Evolutionary conservation across 2,888 invertebrate genomes (phyloP).

Genomic region (Cryptocheilus praepositus): DNA sequence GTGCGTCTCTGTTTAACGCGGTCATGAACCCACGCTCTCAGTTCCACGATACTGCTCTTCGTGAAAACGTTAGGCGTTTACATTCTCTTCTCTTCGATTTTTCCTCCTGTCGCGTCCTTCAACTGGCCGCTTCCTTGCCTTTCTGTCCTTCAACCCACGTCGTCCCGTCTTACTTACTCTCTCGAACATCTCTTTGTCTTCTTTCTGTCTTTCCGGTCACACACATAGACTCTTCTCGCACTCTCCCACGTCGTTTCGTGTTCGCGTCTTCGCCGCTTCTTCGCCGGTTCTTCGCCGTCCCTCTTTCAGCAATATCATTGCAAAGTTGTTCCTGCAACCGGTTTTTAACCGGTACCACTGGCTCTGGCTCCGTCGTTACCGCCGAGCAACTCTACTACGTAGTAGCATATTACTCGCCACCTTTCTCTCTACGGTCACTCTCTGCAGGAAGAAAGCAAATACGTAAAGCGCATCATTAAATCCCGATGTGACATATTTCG

Average conservation of each 20-base stretch:
- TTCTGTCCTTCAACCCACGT: not conserved
- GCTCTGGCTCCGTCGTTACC: slow-evolving; percentile 29
- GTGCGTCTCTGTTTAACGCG: slow-evolving; percentile 29
- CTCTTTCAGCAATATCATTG: slow-evolving; percentile 64
- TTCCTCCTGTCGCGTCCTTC: not conserved
- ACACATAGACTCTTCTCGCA: slow-evolving; percentile 3
- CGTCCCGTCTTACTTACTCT: not conserved
- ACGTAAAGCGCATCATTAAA: no score
- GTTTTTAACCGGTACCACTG: slow-evolving; percentile 56
- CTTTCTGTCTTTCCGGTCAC: not conserved
- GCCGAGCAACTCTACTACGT: not conserved
- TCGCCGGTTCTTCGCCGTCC: slow-evolving; percentile 20
- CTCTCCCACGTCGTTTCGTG: slow-evolving; percentile 9
- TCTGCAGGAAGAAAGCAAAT: no score
- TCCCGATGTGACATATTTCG: no score
- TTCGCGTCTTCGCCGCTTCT: slow-evolving; percentile 21
- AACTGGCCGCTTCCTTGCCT: not conserved
- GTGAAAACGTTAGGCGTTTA: slow-evolving; percentile 46
- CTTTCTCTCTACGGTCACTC: no score
- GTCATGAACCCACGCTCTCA: slow-evolving; percentile 26
- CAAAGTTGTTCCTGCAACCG: slow-evolving; percentile 63
- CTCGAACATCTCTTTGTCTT: not conserved
- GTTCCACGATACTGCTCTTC: slow-evolving; percentile 41
- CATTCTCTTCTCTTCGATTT: not conserved
- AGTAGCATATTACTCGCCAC: no score